Evolutionary conservation across 2,797 vertebrate species (phyloP), one percentile per base, ranked within the genome.

Genomic region (Crotalus adamanteus): DNA sequence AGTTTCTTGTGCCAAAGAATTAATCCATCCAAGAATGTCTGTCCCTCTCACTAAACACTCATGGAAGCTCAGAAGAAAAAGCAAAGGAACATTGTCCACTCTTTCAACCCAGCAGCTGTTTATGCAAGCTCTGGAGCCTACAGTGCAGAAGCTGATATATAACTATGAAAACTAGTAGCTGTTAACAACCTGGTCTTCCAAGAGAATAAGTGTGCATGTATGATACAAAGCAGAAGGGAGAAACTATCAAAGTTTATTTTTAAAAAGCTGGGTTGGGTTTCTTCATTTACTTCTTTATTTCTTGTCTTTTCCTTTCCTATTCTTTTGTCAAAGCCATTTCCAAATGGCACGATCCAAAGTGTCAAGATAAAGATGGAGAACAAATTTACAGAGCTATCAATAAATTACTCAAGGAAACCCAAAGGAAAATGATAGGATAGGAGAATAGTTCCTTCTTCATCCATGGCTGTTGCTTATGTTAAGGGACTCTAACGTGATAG

Each of bases 361-460:
- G 20, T 18, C 31, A 16, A 31, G 42, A n/a, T 88, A 89, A 53
- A 2, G 31, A 92, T 31, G 91, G 3, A 53, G 11, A 94, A 90
- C 0, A 2, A 91, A n/a, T 56, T 42, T 78, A 16, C 86, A 83
- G 51, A 65, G 1, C 61, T 91, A 93, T 92, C 57, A 90, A 57
- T 93, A 85, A 8, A 28, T 65, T 83, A 78, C 86, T 2, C 0
- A 4, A 0, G 0, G 28, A 13, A 93, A 93, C 0, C 25, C 1
- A 78, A 14, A 20, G 56, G 51, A 85, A 89, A 37, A 61, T 1
- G 0, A 92, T 0, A 0, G 0, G 86, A 85, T 60, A 53, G 0
- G 90, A 2, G 4, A 4, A 47, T 69, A 94, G 31, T 42, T 0
- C 14, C 47, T 13, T 22, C 0, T 88, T 3, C 88, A 3, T 61